phyloP scores from a whole-genome alignment of 2,797 vertebrate genomes.

The Merluccius polli region DNA sequence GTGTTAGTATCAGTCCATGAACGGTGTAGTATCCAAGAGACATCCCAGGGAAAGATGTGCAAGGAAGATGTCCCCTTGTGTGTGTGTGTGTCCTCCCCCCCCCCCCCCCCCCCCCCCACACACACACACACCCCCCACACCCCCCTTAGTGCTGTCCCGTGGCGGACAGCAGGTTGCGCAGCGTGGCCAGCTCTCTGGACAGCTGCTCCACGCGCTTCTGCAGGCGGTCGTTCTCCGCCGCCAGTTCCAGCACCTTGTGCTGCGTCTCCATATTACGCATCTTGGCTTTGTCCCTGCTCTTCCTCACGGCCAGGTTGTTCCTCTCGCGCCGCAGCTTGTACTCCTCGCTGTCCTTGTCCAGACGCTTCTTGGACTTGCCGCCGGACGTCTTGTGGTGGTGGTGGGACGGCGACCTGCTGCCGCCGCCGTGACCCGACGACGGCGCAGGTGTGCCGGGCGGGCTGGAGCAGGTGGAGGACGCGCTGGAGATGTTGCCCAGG shows the following conservation, averaged over 20 bases:
- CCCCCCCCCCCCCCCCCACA: no score
- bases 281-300: constrained; percentile 98
- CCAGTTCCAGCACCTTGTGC: constrained; percentile 93
- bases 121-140: no score
- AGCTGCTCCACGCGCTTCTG: constrained; percentile 93
- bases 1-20: constrained; percentile 41
- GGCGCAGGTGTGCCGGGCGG: constrained; percentile 90
- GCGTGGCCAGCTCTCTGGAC: constrained; percentile 90
- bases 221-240: constrained; percentile 90
- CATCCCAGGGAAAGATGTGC: no score
- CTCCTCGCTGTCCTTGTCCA: constrained; percentile 93
- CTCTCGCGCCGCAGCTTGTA: constrained; percentile 93
- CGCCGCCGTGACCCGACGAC: no score
- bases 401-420: constrained; percentile 64
- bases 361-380: constrained; percentile 84
- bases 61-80: no score
- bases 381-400: constrained; percentile 66
- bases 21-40: constrained; percentile 24
- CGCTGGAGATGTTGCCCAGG: constrained; percentile 90
- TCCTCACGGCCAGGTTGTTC: constrained; percentile 97
- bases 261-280: constrained; percentile 96
- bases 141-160: constrained; percentile 79
- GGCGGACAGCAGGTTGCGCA: constrained; percentile 91
- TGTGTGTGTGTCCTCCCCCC: no score
- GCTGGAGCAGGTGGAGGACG: constrained; percentile 87